Percentiles rank a stretch among this genome's conserved stretches.
These are phyloP conservation scores for Eudemis profundana DNA, from an alignment of 2,888 invertebrate genomes.

Conservation along the genomic window DNA sequence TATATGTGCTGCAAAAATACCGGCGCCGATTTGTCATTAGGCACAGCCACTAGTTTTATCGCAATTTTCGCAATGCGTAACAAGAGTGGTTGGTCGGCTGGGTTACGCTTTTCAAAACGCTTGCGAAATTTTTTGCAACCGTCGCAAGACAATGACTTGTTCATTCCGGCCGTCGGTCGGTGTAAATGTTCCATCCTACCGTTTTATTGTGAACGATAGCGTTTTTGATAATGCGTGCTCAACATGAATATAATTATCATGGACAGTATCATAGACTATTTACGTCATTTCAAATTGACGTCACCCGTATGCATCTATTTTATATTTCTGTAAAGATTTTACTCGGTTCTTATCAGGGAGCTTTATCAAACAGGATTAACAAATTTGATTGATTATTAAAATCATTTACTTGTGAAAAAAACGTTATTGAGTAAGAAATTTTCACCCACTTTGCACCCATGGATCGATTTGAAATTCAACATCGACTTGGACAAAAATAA, in stretches of 20 bases:
- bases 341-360: constrained; percentile 42
- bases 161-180: background rate
- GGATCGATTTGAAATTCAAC: too few relatives aligned
- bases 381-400: background rate
- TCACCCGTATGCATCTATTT: background rate
- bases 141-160: constrained; percentile 46
- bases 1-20: constrained; percentile 22
- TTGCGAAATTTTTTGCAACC: constrained; percentile 42
- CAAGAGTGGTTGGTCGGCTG: constrained; percentile 35
- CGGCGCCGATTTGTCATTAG: constrained; percentile 36
- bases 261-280: constrained; percentile 3
- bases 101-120: constrained; percentile 43
- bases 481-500: too few relatives aligned
- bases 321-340: background rate
- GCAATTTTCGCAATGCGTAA: constrained; percentile 34
- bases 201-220: constrained; percentile 2
- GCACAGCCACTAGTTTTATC: constrained; percentile 40
- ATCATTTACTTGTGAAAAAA: constrained; percentile 48
- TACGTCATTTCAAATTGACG: constrained; percentile 10
- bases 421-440: too few relatives aligned
- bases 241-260: constrained; percentile 9
- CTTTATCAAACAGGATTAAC: constrained; percentile 16
- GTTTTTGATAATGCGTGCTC: constrained; percentile 7
- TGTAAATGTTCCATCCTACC: constrained; percentile 11
- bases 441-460: too few relatives aligned